phyloP scores from a whole-genome alignment of 2,113 vertebrate species.

The Xenopus laevis region DNA sequence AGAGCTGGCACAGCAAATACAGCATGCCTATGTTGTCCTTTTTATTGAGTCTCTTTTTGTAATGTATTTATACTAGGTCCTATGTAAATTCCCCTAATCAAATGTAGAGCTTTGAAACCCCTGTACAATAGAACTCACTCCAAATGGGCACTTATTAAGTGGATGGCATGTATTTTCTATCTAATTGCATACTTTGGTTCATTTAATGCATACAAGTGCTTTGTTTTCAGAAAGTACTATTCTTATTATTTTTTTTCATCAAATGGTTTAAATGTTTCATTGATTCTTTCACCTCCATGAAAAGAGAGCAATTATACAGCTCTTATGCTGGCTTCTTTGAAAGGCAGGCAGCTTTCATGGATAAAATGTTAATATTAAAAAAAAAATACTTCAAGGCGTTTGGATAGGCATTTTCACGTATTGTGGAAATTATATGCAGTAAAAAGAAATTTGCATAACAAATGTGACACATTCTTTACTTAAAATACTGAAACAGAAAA shows the following conservation, averaged over 20 bases:
- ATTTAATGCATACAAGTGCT: slow-evolving; percentile 45
- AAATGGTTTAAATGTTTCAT: slow-evolving; percentile 52
- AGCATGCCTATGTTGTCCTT: slow-evolving; percentile 45
- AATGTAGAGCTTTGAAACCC: slow-evolving; percentile 50
- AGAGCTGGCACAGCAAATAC: slow-evolving; percentile 44
- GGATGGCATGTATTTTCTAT: slow-evolving; percentile 44
- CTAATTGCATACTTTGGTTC: slow-evolving; percentile 44
- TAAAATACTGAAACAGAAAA: slow-evolving; percentile 64
- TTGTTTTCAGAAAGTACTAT: slow-evolving; percentile 42
- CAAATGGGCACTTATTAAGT: slow-evolving; percentile 49
- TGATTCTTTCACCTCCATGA: slow-evolving; percentile 55
- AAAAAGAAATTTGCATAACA: slow-evolving; percentile 65
- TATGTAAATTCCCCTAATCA: slow-evolving; percentile 50
- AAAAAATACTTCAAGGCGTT: slow-evolving; percentile 57
- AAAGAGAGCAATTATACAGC: slow-evolving; percentile 53
- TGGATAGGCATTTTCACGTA: slow-evolving; percentile 55
- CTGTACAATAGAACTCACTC: slow-evolving; percentile 31
- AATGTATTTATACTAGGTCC: slow-evolving; percentile 34
- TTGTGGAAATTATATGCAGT: slow-evolving; percentile 58
- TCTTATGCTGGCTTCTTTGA: slow-evolving; percentile 56
- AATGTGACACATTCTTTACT: slow-evolving; percentile 67
- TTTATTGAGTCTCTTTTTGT: slow-evolving; percentile 7
- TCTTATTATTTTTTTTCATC: slow-evolving; percentile 34
- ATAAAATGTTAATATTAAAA: slow-evolving; percentile 55
- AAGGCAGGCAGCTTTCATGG: slow-evolving; percentile 53